Conservation (phyloP, 1,140 invertebrate genomes). For the Drosophila bocki region DNA sequence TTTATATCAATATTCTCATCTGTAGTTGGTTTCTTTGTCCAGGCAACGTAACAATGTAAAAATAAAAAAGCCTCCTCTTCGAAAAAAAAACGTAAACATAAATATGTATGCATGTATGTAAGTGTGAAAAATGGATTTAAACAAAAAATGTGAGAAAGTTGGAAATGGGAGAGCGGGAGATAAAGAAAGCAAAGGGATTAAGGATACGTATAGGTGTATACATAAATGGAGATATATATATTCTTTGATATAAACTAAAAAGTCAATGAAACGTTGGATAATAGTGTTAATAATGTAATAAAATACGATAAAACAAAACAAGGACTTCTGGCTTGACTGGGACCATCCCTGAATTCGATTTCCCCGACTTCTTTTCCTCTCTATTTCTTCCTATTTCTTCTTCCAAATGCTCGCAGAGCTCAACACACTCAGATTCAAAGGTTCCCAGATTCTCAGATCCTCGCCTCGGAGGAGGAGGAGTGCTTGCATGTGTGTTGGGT, state of each 20-base stretch:
- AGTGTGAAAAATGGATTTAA: constrained; percentile 39
- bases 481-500: constrained; percentile 12
- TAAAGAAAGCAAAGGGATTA: constrained; percentile 18
- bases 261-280: constrained; percentile 37
- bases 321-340: constrained; percentile 47
- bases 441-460: constrained; percentile 40
- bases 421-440: constrained; percentile 37
- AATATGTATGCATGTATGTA: neutral
- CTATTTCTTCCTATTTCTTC: neutral
- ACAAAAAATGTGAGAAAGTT: constrained; percentile 39
- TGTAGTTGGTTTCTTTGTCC: constrained; percentile 38
- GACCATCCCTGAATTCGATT: constrained; percentile 51
- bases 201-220: constrained; percentile 34
- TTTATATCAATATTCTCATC: constrained; percentile 22
- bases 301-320: constrained; percentile 65
- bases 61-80: constrained; percentile 69
- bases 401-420: constrained; percentile 63
- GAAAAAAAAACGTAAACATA: constrained; percentile 55
- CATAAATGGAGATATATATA: constrained; percentile 38
- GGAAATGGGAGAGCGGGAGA: constrained; percentile 1
- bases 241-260: constrained; percentile 49
- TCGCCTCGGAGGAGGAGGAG: constrained; percentile 5
- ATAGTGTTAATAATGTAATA: constrained; percentile 34
- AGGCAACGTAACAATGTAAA: constrained; percentile 62
- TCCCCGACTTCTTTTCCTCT: neutral